phyloP scores from a whole-genome alignment of 2,797 vertebrate species.

The Pseudocheirus occidentalis region DNA sequence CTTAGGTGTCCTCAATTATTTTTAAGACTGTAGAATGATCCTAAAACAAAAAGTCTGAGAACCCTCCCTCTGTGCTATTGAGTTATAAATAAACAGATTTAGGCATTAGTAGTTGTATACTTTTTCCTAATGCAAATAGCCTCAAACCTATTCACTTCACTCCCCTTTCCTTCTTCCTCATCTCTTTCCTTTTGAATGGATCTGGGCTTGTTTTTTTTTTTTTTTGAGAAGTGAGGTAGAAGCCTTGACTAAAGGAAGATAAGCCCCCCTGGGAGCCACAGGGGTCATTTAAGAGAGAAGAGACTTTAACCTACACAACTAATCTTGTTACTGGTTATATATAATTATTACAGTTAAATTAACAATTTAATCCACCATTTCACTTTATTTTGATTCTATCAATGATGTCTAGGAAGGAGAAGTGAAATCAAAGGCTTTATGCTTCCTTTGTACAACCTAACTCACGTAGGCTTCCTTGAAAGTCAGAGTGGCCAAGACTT shows the following conservation, averaged over 20 bases:
- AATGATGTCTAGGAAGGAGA: background rate
- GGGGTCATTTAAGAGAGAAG: background rate
- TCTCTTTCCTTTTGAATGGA: background rate
- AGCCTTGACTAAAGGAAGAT: background rate
- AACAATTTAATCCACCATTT: background rate
- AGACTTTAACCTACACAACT: background rate
- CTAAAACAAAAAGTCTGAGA: background rate
- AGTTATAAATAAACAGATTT: background rate
- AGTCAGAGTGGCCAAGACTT: background rate
- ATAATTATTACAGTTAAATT: background rate
- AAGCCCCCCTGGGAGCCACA: background rate
- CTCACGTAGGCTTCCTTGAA: background rate
- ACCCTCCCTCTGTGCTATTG: background rate
- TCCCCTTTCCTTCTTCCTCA: background rate
- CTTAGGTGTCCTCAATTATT: background rate
- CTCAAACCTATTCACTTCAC: background rate
- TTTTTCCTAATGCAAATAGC: background rate
- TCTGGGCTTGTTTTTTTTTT: background rate
- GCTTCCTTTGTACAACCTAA: background rate
- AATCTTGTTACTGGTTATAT: background rate
- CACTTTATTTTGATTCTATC: background rate
- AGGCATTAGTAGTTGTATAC: background rate
- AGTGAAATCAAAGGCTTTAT: background rate
- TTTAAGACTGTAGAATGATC: background rate
- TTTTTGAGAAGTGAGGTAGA: background rate